Evolutionary conservation across 64 coral and sea anemone genomes (phyloP).

Genomic region (Montipora foliosa): DNA sequence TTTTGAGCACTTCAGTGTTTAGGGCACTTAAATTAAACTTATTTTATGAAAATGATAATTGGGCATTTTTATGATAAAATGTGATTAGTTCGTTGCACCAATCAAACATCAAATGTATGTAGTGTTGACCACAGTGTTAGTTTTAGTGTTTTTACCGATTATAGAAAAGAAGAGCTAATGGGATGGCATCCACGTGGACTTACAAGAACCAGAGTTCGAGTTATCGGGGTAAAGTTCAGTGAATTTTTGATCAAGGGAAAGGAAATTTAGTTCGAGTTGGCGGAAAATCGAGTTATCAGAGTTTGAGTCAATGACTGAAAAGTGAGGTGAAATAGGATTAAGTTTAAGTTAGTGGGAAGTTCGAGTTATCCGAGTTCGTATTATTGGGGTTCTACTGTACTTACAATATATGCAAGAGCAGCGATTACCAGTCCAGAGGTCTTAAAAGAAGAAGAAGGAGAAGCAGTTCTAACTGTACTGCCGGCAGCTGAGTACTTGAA

Average conservation of each 20-base stretch:
- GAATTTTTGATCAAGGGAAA: conserved; percentile 12
- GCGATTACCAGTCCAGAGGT: conserved; percentile 7
- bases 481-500: not conserved
- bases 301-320: no score
- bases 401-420: conserved; percentile 13
- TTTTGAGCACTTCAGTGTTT: conserved; percentile 62
- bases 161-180: conserved; percentile 31
- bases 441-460: conserved; percentile 4
- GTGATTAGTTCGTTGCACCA: no score
- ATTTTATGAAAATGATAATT: not conserved
- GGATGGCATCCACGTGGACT: conserved; percentile 46
- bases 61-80: no score
- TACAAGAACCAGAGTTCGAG: conserved; percentile 41
- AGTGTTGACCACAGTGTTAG: no score
- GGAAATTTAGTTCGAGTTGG: no score
- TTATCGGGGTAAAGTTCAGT: conserved; percentile 22
- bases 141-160: no score
- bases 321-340: no score
- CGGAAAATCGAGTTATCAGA: no score
- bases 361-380: not conserved
- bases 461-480: conserved; percentile 1
- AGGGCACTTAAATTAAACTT: conserved; percentile 20
- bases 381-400: conserved; percentile 27
- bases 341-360: not conserved
- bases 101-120: no score